Base-by-base conservation (phyloP, 1,140 invertebrate species). In the Oscheius sp. region DNA sequence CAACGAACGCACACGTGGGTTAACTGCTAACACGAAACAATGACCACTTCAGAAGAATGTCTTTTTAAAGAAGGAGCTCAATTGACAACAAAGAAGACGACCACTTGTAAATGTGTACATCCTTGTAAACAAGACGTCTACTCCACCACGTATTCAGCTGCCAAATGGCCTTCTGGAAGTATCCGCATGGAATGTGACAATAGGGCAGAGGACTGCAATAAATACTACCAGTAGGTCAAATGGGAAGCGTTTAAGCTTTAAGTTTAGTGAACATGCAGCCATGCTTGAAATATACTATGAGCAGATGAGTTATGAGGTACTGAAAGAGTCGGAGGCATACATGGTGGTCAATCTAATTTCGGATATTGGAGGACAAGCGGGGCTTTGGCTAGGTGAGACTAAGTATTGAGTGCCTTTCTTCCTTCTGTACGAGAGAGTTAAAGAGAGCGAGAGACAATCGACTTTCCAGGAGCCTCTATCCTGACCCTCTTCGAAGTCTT, bases 261-360 rank as follows among this genome's bases (percentile, higher is more conserved):
- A 31, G 68, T 72, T 64, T 62, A 77, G 75, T 7, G 61, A 77
- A 31, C 68, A 77, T 34, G 74, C 76, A 15, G 74, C 76, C 13
- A 79, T 83, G 80, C 49, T 83, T 15, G 82, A 83, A 74, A 80
- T 83, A 32, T 83, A 84, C 55, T 83, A 83, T 58, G 82, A 83
- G 64, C 82, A 84, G 62, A 84, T 84, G 82, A 80, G 73, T 38
- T 83, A 78, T 46, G 82, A 83, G 78, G 64, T 77, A 31, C 59
- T 83, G 36, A 73, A 68, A 28, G 82, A 83, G 59, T 74, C 77
- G n/a, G 81, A 84, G 65, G 77, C 82, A 15, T 83, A 83, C 65
- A 67, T 78, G 62, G 74, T 83, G 55, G 83, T 84, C 59, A 83
- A 83, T 68, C 69, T 83, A 28, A 73, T 83, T 34, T 84, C 82